Conservation (phyloP, 2,888 invertebrate genomes). For the Drosophila ustulata region DNA sequence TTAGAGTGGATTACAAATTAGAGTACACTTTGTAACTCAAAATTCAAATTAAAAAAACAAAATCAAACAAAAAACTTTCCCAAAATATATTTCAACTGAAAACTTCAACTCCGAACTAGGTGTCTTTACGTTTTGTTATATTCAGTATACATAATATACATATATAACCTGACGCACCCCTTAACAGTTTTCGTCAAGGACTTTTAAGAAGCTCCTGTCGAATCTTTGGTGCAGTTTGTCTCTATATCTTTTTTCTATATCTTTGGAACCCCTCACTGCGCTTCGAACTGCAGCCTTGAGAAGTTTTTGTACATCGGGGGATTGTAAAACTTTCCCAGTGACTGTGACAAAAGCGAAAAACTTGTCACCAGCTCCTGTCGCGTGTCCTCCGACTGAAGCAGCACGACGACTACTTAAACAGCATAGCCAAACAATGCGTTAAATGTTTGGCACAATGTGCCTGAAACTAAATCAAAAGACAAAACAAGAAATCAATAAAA, state of each 20-base stretch:
- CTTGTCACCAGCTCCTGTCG: slow-evolving; percentile 80
- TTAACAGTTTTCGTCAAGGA: slow-evolving; percentile 31
- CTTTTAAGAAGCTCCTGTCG: slow-evolving; percentile 38
- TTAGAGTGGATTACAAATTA: not conserved
- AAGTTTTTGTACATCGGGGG: not conserved
- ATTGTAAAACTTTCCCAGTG: slow-evolving; percentile 50
- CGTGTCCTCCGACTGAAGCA: slow-evolving; percentile 76
- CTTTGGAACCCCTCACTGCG: slow-evolving; percentile 8
- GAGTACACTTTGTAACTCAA: not conserved
- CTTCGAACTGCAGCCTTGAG: slow-evolving; percentile 50
- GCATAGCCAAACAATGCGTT: slow-evolving; percentile 33
- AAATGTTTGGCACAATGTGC: slow-evolving; percentile 27
- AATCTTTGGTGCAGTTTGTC: not conserved
- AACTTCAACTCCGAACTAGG: not conserved
- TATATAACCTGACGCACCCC: not conserved
- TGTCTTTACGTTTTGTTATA: not conserved
- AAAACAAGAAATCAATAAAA: slow-evolving; percentile 68
- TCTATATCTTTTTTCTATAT: not conserved
- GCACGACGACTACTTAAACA: slow-evolving; percentile 79
- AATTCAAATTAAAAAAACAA: not conserved
- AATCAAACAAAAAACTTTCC: not conserved
- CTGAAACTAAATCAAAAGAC: slow-evolving; percentile 58
- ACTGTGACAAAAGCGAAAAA: slow-evolving; percentile 46
- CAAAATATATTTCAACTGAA: not conserved
- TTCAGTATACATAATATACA: not conserved